These are phyloP conservation scores for Python bivittatus DNA, from an alignment of 2,113 vertebrate species.

Conservation along the genomic window DNA sequence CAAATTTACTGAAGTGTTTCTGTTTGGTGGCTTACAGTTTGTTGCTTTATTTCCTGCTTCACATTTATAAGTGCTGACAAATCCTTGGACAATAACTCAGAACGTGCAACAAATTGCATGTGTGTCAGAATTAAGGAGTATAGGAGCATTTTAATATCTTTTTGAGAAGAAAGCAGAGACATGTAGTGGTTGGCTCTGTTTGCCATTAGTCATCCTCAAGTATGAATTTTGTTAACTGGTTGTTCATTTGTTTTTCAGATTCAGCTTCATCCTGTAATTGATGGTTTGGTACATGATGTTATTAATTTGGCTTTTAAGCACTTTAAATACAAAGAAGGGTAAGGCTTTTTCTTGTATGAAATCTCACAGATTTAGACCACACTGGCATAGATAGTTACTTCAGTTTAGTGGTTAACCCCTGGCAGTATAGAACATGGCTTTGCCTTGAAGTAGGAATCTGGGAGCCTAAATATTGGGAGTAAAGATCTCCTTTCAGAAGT, in stretches of 20 bases:
- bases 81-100: not conserved
- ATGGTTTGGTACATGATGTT: constrained; percentile 95
- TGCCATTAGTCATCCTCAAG: not conserved
- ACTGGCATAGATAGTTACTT: not conserved
- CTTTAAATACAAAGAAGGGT: constrained; percentile 99
- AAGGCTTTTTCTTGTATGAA: constrained; percentile 59
- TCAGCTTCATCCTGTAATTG: constrained; percentile 95
- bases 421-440: not conserved
- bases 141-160: not conserved
- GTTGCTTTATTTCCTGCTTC: not conserved
- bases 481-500: not conserved
- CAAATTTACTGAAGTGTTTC: not conserved
- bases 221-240: constrained; percentile 4
- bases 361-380: not conserved
- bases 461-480: not conserved
- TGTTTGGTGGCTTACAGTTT: not conserved
- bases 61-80: not conserved
- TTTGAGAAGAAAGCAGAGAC: not conserved
- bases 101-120: not conserved
- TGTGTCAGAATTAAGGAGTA: not conserved
- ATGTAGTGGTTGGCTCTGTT: not conserved
- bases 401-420: not conserved
- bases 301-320: constrained; percentile 98
- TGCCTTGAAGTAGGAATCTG: not conserved
- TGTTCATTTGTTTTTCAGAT: constrained; percentile 78